Evolutionary conservation across 2,113 vertebrate species (phyloP).

Genomic region (Crotalus viridis): DNA sequence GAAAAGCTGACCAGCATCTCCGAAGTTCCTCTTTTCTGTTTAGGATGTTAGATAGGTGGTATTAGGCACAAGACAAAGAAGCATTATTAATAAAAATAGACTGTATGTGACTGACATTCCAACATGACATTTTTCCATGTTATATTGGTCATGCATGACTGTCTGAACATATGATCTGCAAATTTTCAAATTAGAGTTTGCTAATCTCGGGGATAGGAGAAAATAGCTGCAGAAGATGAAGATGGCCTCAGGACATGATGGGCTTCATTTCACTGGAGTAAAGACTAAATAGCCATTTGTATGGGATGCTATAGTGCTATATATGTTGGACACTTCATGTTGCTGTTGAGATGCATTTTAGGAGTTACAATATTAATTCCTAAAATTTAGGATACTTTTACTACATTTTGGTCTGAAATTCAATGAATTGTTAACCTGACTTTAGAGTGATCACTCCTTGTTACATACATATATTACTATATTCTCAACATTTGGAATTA

Average conservation of each 20-base stretch:
- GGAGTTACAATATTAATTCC: not conserved
- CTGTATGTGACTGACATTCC: no score
- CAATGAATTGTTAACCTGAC: not conserved
- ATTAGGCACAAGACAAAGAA: not conserved
- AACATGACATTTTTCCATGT: no score
- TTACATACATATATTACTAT: not conserved
- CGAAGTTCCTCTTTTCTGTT: not conserved
- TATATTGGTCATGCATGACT: no score
- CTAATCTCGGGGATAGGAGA: not conserved
- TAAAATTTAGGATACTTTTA: not conserved
- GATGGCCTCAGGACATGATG: not conserved
- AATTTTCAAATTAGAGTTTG: not conserved
- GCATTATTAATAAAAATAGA: not conserved
- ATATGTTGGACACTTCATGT: not conserved
- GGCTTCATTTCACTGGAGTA: not conserved
- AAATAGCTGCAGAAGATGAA: not conserved
- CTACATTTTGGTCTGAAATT: not conserved
- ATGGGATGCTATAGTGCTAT: not conserved
- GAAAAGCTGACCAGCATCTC: not conserved
- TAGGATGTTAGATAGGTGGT: not conserved
- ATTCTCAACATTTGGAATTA: not conserved
- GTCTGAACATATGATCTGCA: not conserved
- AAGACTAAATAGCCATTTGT: not conserved
- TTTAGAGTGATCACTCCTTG: not conserved
- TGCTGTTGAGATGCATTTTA: not conserved